Evolutionary conservation across 1,140 invertebrate genomes (phyloP).

Genomic region (Cydia fagiglandana): DNA sequence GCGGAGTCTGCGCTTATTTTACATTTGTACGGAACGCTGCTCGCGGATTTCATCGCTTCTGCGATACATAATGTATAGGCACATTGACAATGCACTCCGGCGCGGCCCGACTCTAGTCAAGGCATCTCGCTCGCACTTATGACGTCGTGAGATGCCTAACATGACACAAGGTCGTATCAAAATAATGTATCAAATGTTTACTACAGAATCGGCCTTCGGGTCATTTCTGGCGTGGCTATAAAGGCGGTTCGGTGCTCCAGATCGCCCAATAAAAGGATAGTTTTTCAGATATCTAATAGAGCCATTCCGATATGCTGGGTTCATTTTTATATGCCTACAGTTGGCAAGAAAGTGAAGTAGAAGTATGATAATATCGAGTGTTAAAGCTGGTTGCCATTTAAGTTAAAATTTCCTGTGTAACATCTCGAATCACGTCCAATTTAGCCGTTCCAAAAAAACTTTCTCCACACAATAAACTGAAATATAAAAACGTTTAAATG

Average conservation of each 20-base stretch:
- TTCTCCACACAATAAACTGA: background rate
- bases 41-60: too few relatives aligned
- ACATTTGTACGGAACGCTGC: too few relatives aligned
- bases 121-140: too few relatives aligned
- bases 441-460: background rate
- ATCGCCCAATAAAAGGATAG: conserved; percentile 25
- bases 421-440: background rate
- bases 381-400: too few relatives aligned
- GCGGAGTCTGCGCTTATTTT: too few relatives aligned
- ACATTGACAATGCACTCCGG: too few relatives aligned
- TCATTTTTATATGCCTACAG: background rate
- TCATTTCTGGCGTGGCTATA: conserved; percentile 4
- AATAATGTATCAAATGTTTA: too few relatives aligned
- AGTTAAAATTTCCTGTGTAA: too few relatives aligned
- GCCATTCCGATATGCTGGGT: background rate
- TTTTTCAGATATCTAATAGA: conserved; percentile 18
- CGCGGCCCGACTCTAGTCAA: too few relatives aligned
- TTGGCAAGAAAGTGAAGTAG: background rate
- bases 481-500: background rate
- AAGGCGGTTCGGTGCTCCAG: background rate
- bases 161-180: too few relatives aligned
- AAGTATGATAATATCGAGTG: background rate
- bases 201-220: background rate
- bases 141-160: too few relatives aligned
- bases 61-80: too few relatives aligned